Evolutionary conservation across 2,113 vertebrate species (phyloP).

Genomic region (Erythrocercus mccallii): DNA sequence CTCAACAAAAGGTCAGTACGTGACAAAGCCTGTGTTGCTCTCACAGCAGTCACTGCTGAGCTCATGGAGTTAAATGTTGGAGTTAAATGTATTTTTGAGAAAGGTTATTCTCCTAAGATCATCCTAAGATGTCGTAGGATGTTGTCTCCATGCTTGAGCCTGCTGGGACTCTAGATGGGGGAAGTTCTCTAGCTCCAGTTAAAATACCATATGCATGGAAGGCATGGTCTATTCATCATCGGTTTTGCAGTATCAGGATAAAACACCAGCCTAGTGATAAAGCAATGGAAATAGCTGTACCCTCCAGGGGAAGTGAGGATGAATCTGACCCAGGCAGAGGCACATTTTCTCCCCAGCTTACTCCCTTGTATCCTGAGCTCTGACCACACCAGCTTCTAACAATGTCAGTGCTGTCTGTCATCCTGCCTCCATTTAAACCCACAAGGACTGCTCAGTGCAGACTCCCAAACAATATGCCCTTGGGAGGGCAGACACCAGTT

Average conservation of each 20-base stretch:
- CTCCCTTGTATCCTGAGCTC: neutral
- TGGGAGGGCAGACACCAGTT: neutral
- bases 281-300: neutral
- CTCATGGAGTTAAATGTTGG: neutral
- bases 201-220: rapidly evolving
- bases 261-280: neutral
- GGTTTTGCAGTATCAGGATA: neutral
- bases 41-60: neutral
- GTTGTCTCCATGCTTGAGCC: neutral
- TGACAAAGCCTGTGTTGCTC: neutral
- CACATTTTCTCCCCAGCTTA: neutral
- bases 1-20: neutral
- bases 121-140: neutral
- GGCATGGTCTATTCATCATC: rapidly evolving
- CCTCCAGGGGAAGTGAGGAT: neutral
- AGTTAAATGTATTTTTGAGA: neutral
- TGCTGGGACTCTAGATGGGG: neutral
- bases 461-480: neutral
- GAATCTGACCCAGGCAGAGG: neutral
- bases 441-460: neutral
- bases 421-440: neutral
- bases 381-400: neutral
- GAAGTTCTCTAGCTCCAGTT: neutral
- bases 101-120: neutral
- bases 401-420: neutral